A percentile compares a stretch with the other conserved stretches of the same genome.
Conservation (phyloP, 2,113 vertebrate genomes). For the Tiliqua scincoides region DNA sequence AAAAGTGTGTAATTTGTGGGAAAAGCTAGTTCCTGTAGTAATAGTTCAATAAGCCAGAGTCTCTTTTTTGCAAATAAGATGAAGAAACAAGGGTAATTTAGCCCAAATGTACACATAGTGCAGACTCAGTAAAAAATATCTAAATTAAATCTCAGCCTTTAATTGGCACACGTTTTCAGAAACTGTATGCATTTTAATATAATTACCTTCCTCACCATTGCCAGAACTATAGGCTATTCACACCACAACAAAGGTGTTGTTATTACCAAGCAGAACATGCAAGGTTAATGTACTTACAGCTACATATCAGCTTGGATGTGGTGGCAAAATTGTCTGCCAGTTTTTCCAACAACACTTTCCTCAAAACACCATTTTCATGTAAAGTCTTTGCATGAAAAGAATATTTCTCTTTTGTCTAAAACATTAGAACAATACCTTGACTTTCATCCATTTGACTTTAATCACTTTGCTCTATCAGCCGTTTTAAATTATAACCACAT, state of each 20-base stretch:
- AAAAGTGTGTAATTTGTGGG: constrained; percentile 82
- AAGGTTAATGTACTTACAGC: constrained; percentile 64
- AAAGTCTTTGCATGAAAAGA: constrained; percentile 14
- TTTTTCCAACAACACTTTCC: constrained; percentile 27
- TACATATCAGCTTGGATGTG: constrained; percentile 45
- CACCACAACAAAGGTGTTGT: constrained; percentile 56
- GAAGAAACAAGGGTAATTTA: constrained; percentile 70
- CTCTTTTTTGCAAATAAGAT: constrained; percentile 74
- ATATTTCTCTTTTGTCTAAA: neutral
- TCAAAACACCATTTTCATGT: constrained; percentile 16
- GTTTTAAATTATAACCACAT: too few species aligned
- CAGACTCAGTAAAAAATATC: constrained; percentile 68
- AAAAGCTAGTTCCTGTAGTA: constrained; percentile 79
- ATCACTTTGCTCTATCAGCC: too few species aligned
- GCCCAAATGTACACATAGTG: constrained; percentile 64
- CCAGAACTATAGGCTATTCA: constrained; percentile 48
- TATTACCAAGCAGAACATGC: constrained; percentile 46
- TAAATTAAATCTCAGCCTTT: constrained; percentile 77
- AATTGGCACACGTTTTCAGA: constrained; percentile 78
- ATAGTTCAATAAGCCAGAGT: constrained; percentile 80
- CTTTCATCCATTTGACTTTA: too few species aligned
- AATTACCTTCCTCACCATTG: constrained; percentile 70
- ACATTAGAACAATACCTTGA: too few species aligned
- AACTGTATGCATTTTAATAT: constrained; percentile 66
- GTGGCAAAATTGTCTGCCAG: constrained; percentile 23